phyloP scores from a whole-genome alignment of 2,113 vertebrate species.

The Procapra przewalskii region DNA sequence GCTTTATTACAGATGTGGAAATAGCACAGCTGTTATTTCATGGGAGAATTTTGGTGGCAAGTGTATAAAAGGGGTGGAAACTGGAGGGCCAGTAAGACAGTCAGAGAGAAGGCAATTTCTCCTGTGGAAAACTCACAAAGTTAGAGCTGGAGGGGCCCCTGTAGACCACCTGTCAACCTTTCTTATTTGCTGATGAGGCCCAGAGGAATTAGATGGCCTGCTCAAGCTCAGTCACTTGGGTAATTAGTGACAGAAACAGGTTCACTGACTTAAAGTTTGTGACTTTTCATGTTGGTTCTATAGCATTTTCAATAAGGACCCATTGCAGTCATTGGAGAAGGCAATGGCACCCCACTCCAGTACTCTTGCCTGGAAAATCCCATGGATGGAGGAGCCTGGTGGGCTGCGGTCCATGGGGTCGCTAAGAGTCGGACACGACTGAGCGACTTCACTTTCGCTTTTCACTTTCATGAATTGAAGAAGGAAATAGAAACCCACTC shows the following conservation, averaged over 20 bases:
- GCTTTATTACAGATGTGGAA: not conserved
- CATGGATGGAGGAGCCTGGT: too few species aligned
- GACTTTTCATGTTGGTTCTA: not conserved
- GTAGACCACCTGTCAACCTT: not conserved
- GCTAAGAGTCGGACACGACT: too few species aligned
- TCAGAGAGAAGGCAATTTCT: not conserved
- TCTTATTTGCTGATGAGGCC: not conserved
- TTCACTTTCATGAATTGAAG: too few species aligned
- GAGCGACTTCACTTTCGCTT: too few species aligned
- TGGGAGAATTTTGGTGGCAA: not conserved
- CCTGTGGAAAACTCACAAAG: not conserved
- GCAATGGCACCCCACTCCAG: too few species aligned
- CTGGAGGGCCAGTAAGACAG: not conserved
- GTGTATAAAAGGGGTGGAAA: not conserved
- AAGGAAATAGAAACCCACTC: too few species aligned
- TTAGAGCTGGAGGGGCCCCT: not conserved
- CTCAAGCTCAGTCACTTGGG: not conserved
- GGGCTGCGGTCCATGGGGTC: too few species aligned
- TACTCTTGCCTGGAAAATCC: too few species aligned
- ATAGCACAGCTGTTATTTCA: not conserved
- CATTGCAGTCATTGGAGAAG: not conserved
- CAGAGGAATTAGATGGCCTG: not conserved
- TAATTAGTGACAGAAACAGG: not conserved
- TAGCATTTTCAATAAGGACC: not conserved
- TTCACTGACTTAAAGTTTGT: not conserved